Evolutionary conservation across 2,113 vertebrate genomes (phyloP).

Genomic region (Vidua macroura): DNA sequence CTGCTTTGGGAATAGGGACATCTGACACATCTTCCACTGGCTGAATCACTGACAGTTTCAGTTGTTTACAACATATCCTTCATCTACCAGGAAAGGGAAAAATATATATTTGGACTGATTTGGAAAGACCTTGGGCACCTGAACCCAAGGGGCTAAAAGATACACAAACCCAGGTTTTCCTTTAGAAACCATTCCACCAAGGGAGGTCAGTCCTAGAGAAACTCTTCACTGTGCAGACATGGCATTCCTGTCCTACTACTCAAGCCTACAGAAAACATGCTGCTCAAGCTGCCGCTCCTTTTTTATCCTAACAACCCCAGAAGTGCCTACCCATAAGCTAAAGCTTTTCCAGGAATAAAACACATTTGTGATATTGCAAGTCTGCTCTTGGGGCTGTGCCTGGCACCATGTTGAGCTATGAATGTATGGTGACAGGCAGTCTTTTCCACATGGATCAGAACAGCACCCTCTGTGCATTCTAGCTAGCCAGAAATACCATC

Average conservation of each 20-base stretch:
- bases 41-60: neutral
- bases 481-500: neutral
- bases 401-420: rapidly evolving
- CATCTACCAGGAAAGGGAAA: neutral
- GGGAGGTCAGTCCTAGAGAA: neutral
- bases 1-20: neutral
- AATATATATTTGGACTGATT: neutral
- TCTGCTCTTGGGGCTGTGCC: neutral
- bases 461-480: neutral
- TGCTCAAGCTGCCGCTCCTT: neutral
- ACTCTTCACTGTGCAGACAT: rapidly evolving
- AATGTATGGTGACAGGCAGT: neutral
- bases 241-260: rapidly evolving
- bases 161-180: neutral
- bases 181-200: neutral
- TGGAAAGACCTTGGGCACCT: neutral
- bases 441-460: neutral
- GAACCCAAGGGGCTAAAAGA: neutral
- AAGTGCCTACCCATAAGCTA: neutral
- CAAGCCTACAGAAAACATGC: neutral
- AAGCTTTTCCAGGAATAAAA: neutral
- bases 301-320: neutral
- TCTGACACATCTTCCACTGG: neutral
- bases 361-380: neutral
- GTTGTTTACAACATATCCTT: neutral